A percentile compares a stretch with the other conserved stretches of the same genome.
Evolutionary conservation across 2,113 vertebrate species (phyloP).

Genomic region (Tragelaphus strepsiceros): DNA sequence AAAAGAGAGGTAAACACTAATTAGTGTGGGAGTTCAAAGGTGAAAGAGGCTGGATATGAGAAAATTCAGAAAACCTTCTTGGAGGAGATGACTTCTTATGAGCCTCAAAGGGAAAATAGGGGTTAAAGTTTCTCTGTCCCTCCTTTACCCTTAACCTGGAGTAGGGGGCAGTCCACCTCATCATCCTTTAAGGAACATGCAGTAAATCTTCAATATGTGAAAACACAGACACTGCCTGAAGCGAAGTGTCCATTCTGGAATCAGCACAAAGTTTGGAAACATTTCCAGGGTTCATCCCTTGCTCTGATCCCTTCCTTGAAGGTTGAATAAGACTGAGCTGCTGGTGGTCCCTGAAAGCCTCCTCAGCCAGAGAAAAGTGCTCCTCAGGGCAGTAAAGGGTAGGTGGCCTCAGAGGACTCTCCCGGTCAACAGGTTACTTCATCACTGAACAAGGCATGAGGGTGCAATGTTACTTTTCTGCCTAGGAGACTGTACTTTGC

Average conservation of each 20-base stretch:
- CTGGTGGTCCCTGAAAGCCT: not conserved
- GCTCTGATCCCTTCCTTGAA: not conserved
- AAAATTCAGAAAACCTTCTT: not conserved
- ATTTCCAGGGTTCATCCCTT: not conserved
- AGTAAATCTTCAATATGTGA: not conserved
- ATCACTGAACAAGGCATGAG: not conserved
- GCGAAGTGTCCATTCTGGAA: not conserved
- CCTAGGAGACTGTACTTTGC: not conserved
- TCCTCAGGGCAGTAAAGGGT: not conserved
- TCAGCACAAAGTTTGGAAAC: not conserved
- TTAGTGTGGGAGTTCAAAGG: not conserved
- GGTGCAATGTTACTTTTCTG: not conserved
- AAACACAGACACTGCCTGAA: not conserved
- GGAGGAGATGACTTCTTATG: not conserved
- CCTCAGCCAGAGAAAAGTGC: not conserved
- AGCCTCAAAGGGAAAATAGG: not conserved
- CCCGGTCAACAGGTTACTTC: too few relatives aligned
- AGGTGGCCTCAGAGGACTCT: not conserved
- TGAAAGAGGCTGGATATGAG: not conserved
- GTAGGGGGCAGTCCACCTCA: accelerated
- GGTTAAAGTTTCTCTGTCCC: not conserved
- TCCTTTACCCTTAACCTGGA: not conserved
- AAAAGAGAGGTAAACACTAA: not conserved
- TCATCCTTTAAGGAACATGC: not conserved
- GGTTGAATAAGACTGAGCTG: not conserved